A percentile compares a stretch with the other conserved stretches of the same genome.
phyloP scores from a whole-genome alignment of 2,113 vertebrate species.

The Rhagologus leucostigma region DNA sequence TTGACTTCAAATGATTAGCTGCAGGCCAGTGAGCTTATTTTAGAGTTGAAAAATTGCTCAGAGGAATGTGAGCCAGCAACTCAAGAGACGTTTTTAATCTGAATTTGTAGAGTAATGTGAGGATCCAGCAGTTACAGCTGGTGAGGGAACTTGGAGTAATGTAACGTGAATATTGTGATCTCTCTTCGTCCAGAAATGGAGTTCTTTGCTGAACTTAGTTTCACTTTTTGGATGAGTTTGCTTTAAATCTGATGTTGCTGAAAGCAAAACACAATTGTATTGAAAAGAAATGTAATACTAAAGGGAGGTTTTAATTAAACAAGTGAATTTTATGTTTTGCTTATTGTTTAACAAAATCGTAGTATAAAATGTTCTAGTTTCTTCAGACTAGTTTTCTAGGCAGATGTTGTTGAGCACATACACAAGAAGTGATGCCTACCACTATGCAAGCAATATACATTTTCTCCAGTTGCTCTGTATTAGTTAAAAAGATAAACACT shows the following conservation, averaged over 20 bases:
- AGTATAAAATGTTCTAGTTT: not conserved
- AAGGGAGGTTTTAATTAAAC: not conserved
- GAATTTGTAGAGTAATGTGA: not conserved
- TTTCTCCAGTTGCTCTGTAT: not conserved
- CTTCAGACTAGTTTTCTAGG: not conserved
- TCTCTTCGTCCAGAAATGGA: not conserved
- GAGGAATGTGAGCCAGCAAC: not conserved
- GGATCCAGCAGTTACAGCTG: not conserved
- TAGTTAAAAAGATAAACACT: not conserved
- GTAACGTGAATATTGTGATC: not conserved
- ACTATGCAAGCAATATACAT: not conserved
- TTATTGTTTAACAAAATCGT: not conserved
- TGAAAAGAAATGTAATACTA: not conserved
- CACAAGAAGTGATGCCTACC: not conserved
- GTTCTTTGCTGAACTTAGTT: not conserved
- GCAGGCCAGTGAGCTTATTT: not conserved
- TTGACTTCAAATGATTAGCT: not conserved
- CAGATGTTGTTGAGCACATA: not conserved
- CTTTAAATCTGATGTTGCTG: not conserved
- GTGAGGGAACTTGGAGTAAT: not conserved
- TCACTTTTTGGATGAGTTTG: not conserved
- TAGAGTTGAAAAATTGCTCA: not conserved
- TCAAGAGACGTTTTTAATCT: not conserved
- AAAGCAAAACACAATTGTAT: not conserved
- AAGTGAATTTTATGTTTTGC: not conserved